phyloP scores from a whole-genome alignment of 2,113 vertebrate species.

The Channa maculata region DNA sequence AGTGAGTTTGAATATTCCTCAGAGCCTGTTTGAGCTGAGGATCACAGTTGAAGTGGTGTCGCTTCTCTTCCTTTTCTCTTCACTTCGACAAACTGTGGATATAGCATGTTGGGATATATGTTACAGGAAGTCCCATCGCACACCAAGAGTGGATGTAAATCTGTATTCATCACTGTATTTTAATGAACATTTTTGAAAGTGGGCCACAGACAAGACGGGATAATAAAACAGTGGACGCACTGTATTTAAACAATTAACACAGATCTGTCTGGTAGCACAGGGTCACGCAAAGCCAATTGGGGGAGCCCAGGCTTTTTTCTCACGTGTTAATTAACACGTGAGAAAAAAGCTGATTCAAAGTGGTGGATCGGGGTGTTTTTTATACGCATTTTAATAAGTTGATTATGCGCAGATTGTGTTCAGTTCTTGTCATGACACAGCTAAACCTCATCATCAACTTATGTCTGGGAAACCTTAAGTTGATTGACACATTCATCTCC shows the following conservation, averaged over 20 bases:
- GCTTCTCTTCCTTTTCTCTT: constrained; percentile 13
- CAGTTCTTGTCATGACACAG: not conserved
- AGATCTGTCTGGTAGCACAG: constrained; percentile 23
- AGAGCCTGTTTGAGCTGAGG: constrained; percentile 29
- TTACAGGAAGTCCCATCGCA: not conserved
- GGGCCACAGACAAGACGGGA: not conserved
- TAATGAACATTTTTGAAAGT: constrained; percentile 34
- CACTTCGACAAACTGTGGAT: constrained; percentile 17
- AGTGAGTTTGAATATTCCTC: constrained; percentile 54
- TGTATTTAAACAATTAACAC: constrained; percentile 41
- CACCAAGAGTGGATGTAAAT: not conserved
- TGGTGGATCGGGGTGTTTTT: not conserved
- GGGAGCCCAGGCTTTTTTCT: no score
- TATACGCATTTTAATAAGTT: not conserved
- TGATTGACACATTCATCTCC: not conserved
- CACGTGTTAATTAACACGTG: constrained; percentile 11
- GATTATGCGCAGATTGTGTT: not conserved
- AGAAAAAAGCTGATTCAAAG: constrained; percentile 12
- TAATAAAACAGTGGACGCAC: constrained; percentile 17
- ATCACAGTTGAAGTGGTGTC: constrained; percentile 38
- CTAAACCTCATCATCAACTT: not conserved
- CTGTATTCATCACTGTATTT: constrained; percentile 13
- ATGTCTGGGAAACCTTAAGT: not conserved
- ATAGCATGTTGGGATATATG: constrained; percentile 3
- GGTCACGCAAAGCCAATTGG: constrained; percentile 40